Evolutionary conservation across 2,888 invertebrate genomes (phyloP), one percentile per base, ranked within the genome.

Genomic region (Schizotus pectinicornis): DNA sequence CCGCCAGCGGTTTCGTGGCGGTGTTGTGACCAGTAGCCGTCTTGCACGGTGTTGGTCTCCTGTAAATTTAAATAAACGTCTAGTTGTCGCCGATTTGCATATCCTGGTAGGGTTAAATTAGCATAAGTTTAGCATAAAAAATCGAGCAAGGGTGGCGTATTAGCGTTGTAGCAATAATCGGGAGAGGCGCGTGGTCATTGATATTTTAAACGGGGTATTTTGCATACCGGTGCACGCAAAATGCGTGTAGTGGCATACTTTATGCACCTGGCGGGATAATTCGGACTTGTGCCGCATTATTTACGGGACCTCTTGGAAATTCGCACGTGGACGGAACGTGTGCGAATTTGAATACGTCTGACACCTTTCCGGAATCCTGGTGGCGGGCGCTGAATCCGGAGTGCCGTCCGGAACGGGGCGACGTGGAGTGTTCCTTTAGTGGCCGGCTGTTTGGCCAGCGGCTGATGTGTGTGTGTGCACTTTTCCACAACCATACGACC

Each of bases 61-160:
- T 49, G 31, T 13, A 49, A 22, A 55, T 55, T 55, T 55, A 55
- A 55, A 55, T 55, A 47, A 41, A 55, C 31, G 22, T 47, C 55
- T 55, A 55, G 57, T 56, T 53, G 31, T 38, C 22, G 51, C 46
- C 41, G 48, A 68, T 68, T 68, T 68, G 67, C 68, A 68, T 68
- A 67, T 49, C 49, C 61, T 42, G 63, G 63, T 55, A 58, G 63
- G 66, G 63, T 59, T 51, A 59, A 59, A 69, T 69, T 69, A 63
- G 67, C 69, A 69, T 69, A 69, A 56, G 57, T 63, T 66, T 65
- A 62, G 58, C 60, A 64, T 62, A 61, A 53, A 52, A 63, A 56
- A 53, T 42, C 38, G 38, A 42, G 43, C 39, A 56, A 33, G 62
- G 53, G 59, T 61, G 51, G 48, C 34, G 43, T 41, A 35, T 12